Base-by-base conservation (phyloP, 1,140 invertebrate genomes). In the Apis dorsata region DNA sequence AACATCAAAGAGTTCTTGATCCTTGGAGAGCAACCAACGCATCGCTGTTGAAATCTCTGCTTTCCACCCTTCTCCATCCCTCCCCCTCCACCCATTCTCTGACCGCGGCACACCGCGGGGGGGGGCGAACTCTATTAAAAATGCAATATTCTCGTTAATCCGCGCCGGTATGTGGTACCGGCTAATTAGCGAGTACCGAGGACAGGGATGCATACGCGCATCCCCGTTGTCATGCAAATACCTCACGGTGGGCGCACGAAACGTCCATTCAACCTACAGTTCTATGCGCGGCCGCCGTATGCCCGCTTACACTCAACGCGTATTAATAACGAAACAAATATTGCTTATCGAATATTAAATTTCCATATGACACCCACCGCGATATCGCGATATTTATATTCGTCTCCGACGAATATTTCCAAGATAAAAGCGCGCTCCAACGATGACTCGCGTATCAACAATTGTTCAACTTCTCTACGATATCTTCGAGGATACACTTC, bases 71-170 rank as follows among this genome's bases (percentile, higher is more conserved):
- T 28, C 4, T 2, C 21, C 28, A 49, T 17, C 49, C 68, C 65
- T 8, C 9, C 1, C 24, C 4, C 51, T 28, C 1, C 13, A 51
- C 24, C 17, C 28, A 8, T 7, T 34, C 63, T 17, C 79, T 49
- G 73, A 51, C 59, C 68, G 81, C 66, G 85, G 74, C 51, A 24
- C 63, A 76, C 72, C 78, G 79, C 81, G 86, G 88, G 76, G 88
- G 76, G 83, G 86, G 86, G 85, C 82, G 89, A 79, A 84, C 90
- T 90, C 87, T 92, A 93, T 92, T 90, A 93, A 93, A 94, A 94
- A 93, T 93, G 90, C 91, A 94, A 94, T 93, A 94, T 93, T 89
- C 90, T 89, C 90, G 90, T 91, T 92, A 91, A 93, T 93, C 91
- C 91, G 79, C 51, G 84, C 79, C 85, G 91, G 91, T 92, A 93